Conservation (phyloP, 2,113 vertebrate species). For the Tapirus terrestris region DNA sequence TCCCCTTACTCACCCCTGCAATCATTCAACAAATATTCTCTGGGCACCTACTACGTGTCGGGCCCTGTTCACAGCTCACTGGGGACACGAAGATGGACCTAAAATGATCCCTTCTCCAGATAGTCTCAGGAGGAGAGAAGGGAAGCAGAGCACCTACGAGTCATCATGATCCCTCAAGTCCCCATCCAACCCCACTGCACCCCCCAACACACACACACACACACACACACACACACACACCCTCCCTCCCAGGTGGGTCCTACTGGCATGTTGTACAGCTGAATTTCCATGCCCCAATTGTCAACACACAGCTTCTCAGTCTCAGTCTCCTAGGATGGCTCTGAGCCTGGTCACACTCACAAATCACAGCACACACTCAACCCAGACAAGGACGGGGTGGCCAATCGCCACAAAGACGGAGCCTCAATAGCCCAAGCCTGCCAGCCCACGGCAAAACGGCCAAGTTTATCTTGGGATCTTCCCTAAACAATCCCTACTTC, state of each 20-base stretch:
- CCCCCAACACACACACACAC: not conserved
- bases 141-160: not conserved
- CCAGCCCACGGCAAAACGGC: not conserved
- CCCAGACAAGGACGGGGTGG: not conserved
- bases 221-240: not conserved
- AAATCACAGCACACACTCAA: not conserved
- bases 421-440: no score
- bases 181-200: not conserved
- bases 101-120: not conserved
- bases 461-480: not conserved
- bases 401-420: not conserved
- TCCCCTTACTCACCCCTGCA: not conserved
- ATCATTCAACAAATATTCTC: not conserved
- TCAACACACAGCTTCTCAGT: not conserved
- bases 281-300: no score
- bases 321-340: not conserved
- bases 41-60: not conserved
- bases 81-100: not conserved
- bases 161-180: not conserved
- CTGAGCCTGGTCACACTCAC: not conserved
- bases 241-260: no score
- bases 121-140: not conserved
- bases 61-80: not conserved
- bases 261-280: not conserved
- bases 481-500: not conserved